phyloP scores from a whole-genome alignment of 2,113 vertebrate species.

The Anarrhichthys ocellatus region DNA sequence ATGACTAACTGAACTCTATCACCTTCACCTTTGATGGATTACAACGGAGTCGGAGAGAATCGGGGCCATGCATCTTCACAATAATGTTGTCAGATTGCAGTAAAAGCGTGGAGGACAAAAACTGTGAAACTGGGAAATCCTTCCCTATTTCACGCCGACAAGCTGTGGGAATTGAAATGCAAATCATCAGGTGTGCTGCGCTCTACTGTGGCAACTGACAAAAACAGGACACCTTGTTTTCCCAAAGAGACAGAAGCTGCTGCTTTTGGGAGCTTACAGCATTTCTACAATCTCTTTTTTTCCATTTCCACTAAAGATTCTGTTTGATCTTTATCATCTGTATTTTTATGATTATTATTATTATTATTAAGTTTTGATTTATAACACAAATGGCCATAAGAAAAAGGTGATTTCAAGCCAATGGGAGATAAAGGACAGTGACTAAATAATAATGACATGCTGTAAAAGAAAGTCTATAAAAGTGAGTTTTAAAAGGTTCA shows the following conservation, averaged over 20 bases:
- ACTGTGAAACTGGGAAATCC: conserved; percentile 26
- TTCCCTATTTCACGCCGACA: conserved; percentile 9
- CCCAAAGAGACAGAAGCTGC: neutral
- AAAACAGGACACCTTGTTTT: neutral
- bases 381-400: neutral
- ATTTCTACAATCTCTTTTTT: neutral
- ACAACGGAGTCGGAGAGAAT: conserved; percentile 17
- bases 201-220: neutral
- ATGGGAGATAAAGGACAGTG: conserved; percentile 5
- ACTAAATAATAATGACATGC: neutral
- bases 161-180: conserved; percentile 16
- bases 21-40: conserved; percentile 59
- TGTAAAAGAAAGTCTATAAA: neutral
- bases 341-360: neutral
- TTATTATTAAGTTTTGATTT: neutral
- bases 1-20: conserved; percentile 59
- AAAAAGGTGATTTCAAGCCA: neutral
- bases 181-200: neutral
- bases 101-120: conserved; percentile 21
- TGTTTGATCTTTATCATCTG: neutral
- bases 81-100: conserved; percentile 15
- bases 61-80: conserved; percentile 37
- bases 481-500: neutral
- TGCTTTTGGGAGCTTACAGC: neutral
- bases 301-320: neutral